Base-by-base conservation (phyloP, 2,888 invertebrate genomes). In the Euplagia quadripunctaria region DNA sequence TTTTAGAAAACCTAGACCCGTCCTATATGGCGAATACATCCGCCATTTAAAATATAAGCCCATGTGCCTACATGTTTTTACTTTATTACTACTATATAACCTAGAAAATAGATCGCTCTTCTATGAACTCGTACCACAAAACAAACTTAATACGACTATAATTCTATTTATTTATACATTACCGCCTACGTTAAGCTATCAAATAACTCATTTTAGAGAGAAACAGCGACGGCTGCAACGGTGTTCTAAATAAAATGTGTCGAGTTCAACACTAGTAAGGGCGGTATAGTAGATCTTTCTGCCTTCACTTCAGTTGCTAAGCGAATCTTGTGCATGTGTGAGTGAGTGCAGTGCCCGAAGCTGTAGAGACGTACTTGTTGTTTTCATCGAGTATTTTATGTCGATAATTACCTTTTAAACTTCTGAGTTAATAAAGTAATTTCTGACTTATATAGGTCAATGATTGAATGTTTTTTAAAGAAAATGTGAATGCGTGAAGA, bases 221-320 rank as follows among this genome's bases (percentile, higher is more conserved):
- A 86, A 51, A 58, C 72, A 73, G 89, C 85, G 86, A 89, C 91
- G 90, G 73, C 84, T 49, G 52, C 1, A 4, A 51, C 46, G 63
- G 41, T 63, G 43, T 74, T 52, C 70, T 70, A 72, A 69, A 51
- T 69, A 72, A 83, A 75, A 84, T 71, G 20, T 66, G 69, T 73
- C 74, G 71, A n/a, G 55, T 80, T 81, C 80, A 84, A 78, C 73
- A 67, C 72, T 76, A 82, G 83, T 88, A 81, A 73, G 69, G 78
- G 87, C 75, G 68, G 77, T 86, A 83, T 87, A 89, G 91, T 92
- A 91, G 91, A 94, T 94, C 91, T 92, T 90, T 92, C 91, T 93
- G 94, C 94, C 92, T 94, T 93, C 93, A 93, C 92, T 93, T 93
- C 86, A 80, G 95, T 95, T 94, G 94, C 94, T 92, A 95, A 86